Evolutionary conservation across 2,888 invertebrate genomes (phyloP), one percentile per base, ranked within the genome.

Genomic region (Ornithoptera alexandrae): DNA sequence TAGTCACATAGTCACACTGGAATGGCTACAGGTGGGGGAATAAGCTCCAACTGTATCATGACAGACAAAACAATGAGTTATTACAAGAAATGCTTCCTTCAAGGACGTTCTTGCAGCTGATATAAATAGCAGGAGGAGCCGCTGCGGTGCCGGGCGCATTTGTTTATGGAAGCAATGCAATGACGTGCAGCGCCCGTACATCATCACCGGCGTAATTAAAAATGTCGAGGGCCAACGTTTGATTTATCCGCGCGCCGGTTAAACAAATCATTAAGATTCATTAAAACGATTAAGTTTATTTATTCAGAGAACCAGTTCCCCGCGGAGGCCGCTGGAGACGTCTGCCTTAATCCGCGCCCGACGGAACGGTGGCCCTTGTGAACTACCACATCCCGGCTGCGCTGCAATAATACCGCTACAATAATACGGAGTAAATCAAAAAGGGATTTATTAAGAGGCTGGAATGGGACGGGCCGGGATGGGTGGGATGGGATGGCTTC

Each of bases 361-460:
- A 82, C 81, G 81, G 81, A 82, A 22, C 81, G 80, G 80, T 71
- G 71, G 72, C 73, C 74, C 77, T 76, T 75, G 79, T 79, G 78
- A 80, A 80, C 79, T 74, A 72, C 72, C 66, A 71, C 72, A 76
- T 75, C 73, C 74, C 68, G 78, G 80, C 78, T 71, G 71, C 74
- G 71, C 24, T 22, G 77, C 46, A 50, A 39, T 50, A 68, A 63
- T 39, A 65, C 59, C 53, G 42, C 84, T 84, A 80, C 79, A 83
- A 85, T 87, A 88, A 88, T 85, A 85, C 80, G 76, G 71, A 69
- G 76, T 85, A 83, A 84, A 85, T 85, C 84, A 85, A 83, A 84
- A 79, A 78, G 71, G 79, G 78, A 82, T 82, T 81, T 81, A 81
- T 78, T 77, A 70, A 74, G 74, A 72, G 50, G 53, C 42, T 60